phyloP scores from a whole-genome alignment of 2,888 invertebrate genomes.

The Ormyrus pomaceus region DNA sequence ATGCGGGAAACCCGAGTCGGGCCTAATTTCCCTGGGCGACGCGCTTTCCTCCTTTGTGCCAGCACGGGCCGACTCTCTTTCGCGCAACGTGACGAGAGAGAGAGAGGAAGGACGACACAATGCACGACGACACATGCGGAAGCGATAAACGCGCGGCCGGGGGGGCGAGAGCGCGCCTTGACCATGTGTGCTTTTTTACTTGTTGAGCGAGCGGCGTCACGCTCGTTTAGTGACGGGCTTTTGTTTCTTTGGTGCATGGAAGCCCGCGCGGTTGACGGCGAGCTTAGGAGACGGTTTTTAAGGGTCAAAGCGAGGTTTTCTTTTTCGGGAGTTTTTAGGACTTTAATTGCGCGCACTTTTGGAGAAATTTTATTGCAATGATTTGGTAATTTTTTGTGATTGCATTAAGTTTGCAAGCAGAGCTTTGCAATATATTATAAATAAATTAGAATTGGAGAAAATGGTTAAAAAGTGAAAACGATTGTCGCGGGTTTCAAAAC shows the following conservation, averaged over 20 bases:
- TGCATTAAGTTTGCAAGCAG: too few species aligned
- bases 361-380: too few species aligned
- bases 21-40: conserved; percentile 32
- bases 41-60: not conserved
- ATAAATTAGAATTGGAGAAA: too few species aligned
- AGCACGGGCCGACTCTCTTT: not conserved
- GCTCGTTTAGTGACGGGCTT: not conserved
- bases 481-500: too few species aligned
- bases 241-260: not conserved
- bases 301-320: not conserved
- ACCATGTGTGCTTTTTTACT: conserved; percentile 9
- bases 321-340: not conserved
- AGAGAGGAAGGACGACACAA: not conserved
- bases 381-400: too few species aligned
- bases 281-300: not conserved
- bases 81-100: conserved; percentile 25
- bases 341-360: too few species aligned
- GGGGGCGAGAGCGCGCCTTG: not conserved
- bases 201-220: conserved; percentile 17
- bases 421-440: too few species aligned
- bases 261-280: not conserved
- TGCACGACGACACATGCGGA: conserved; percentile 39
- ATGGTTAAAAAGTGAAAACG: too few species aligned
- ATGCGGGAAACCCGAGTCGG: conserved; percentile 19
- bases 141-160: conserved; percentile 28